These are phyloP conservation scores for Polyploca ridens DNA, from an alignment of 2,888 invertebrate species.

Conservation along the genomic window DNA sequence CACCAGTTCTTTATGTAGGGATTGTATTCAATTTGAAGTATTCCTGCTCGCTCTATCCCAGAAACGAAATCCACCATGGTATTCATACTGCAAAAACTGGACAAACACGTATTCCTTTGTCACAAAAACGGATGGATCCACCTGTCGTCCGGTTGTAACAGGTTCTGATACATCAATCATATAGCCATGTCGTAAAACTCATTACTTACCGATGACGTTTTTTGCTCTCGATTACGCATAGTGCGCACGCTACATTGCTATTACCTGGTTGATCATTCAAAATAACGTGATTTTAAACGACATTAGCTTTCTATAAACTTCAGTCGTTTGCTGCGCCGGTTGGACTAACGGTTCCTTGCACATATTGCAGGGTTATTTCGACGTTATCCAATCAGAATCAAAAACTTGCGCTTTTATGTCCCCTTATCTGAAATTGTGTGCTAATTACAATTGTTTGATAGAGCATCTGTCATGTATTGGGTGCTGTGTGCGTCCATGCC, in stretches of 20 bases:
- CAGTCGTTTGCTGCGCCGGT: neutral
- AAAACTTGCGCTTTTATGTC: too few species aligned
- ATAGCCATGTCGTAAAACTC: conserved; percentile 24
- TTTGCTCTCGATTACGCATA: conserved; percentile 15
- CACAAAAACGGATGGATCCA: conserved; percentile 6
- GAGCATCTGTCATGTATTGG: too few species aligned
- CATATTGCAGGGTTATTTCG: neutral
- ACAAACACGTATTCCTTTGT: neutral
- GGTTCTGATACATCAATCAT: conserved; percentile 29
- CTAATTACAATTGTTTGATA: too few species aligned
- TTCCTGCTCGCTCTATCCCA: neutral
- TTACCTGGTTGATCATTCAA: conserved; percentile 25
- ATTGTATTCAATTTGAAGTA: neutral
- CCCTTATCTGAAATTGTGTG: too few species aligned
- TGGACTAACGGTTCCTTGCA: neutral
- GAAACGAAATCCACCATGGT: neutral
- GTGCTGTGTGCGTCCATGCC: too few species aligned
- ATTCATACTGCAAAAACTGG: neutral
- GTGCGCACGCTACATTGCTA: conserved; percentile 20
- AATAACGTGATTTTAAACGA: conserved; percentile 8
- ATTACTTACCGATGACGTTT: conserved; percentile 18
- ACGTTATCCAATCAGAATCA: too few species aligned
- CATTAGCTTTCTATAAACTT: neutral
- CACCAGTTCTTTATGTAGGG: neutral
- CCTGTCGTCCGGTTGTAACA: conserved; percentile 16